These are phyloP conservation scores for Tupaia chinensis DNA, from an alignment of 2,113 vertebrate species.

Conservation along the genomic window DNA sequence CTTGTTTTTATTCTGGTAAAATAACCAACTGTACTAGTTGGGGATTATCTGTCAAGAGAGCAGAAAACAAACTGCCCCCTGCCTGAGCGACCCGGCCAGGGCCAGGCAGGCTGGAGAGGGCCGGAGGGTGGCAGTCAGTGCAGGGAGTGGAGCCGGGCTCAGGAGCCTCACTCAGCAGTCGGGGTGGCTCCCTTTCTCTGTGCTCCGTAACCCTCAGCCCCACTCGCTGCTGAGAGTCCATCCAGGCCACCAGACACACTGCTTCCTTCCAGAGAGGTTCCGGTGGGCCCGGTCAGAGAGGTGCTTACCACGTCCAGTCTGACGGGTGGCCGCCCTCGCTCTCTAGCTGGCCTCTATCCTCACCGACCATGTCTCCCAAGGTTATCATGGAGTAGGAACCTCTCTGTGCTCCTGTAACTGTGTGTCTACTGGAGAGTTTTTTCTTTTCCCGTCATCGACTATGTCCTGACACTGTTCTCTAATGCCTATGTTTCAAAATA, in stretches of 20 bases:
- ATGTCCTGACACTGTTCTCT: not conserved
- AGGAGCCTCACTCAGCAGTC: not conserved
- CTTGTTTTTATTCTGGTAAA: conserved; percentile 36
- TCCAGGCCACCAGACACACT: not conserved
- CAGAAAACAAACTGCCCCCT: not conserved
- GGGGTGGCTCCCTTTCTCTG: not conserved
- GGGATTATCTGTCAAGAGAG: conserved; percentile 29
- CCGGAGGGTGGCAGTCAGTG: too few relatives aligned
- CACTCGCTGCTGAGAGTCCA: not conserved
- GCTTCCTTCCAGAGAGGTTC: conserved; percentile 47
- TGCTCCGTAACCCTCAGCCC: not conserved
- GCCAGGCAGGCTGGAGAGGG: too few relatives aligned
- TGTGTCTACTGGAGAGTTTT: not conserved
- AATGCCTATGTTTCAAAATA: conserved; percentile 35
- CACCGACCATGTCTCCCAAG: not conserved
- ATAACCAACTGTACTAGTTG: not conserved
- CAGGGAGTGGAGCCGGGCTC: not conserved
- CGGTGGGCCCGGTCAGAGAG: too few relatives aligned
- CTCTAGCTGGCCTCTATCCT: not conserved
- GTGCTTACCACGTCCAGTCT: too few relatives aligned
- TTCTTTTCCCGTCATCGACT: not conserved
- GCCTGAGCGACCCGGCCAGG: too few relatives aligned
- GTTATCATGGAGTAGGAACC: not conserved
- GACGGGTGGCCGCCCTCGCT: too few relatives aligned
- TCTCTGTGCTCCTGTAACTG: not conserved